phyloP scores from a whole-genome alignment of 2,113 vertebrate species.

The Rhinogobius similis region DNA sequence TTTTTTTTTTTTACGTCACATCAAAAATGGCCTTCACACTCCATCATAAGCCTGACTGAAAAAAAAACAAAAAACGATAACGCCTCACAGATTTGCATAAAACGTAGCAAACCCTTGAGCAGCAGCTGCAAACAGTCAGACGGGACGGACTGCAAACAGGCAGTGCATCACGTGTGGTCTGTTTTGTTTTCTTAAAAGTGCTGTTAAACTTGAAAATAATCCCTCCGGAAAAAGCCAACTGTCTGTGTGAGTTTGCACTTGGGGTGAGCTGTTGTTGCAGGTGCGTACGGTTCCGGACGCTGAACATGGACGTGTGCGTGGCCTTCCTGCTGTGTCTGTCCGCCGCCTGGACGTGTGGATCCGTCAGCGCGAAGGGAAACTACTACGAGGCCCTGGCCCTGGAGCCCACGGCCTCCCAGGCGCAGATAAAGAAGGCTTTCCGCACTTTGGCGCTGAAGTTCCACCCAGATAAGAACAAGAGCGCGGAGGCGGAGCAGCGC shows the following conservation, averaged over 20 bases:
- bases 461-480: slow-evolving; percentile 74
- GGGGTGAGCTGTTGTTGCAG: no score
- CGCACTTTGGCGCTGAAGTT: slow-evolving; percentile 61
- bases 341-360: not conserved
- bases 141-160: no score
- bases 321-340: slow-evolving; percentile 35
- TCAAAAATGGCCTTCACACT: no score
- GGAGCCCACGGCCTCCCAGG: slow-evolving; percentile 47
- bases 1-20: no score
- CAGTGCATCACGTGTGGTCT: no score
- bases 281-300: slow-evolving; percentile 22
- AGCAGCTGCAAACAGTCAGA: no score
- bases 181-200: no score
- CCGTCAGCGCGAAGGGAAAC: slow-evolving; percentile 6
- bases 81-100: not conserved
- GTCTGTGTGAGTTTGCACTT: not conserved
- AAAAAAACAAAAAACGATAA: no score
- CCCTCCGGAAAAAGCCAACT: not conserved
- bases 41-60: no score
- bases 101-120: not conserved
- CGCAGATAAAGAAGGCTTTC: slow-evolving; percentile 68
- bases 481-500: slow-evolving; percentile 53
- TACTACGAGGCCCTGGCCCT: slow-evolving; percentile 62
- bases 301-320: slow-evolving; percentile 20
- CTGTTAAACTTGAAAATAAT: no score